Base-by-base conservation (phyloP, 1,140 invertebrate species). In the Drosophila lini region DNA sequence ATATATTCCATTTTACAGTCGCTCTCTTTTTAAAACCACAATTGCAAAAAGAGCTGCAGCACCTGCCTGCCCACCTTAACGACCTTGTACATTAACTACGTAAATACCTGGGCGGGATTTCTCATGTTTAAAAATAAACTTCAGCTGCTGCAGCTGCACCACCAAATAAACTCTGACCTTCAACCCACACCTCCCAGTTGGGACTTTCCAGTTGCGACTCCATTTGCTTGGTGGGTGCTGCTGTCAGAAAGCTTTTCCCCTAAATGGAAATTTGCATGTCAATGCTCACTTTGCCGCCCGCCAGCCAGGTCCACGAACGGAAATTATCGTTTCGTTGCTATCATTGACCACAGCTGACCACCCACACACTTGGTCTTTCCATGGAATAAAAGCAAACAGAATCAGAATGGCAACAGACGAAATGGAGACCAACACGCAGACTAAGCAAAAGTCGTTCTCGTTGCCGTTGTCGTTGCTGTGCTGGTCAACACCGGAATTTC, bases 221-320 rank as follows among this genome's bases (percentile, higher is more conserved):
- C 53, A 47, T 71, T 76, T 42, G 44, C 42, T 47, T 28, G 44
- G 6, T 47, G 25, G 22, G 22, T 15, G 44, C 44, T 77, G 81
- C 65, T 52, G 53, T 50, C 65, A 68, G 75, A 84, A 78, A 65
- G 77, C 77, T 85, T 82, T 76, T 55, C 47, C 69, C 67, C 70
- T 88, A 88, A 88, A 78, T 88, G 74, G 45, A 78, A 81, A 88
- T 89, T 88, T 81, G 85, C 84, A 88, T 88, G 84, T 89, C 70
- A 67, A 61, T 45, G 59, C 47, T 62, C 81, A 84, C 61, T 88
- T 84, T 89, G 74, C 57, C 25, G 68, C 60, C 45, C 44, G 13
- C 62, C 59, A 67, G 16, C 59, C 62, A 56, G 22, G 40, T 57
- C 36, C 61, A 53, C 58, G 48, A 59, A 73, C 67, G 63, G 71